A percentile compares a stretch with the other conserved stretches of the same genome.
phyloP scores from a whole-genome alignment of 2,888 invertebrate genomes.

The Charanyca ferruginea region DNA sequence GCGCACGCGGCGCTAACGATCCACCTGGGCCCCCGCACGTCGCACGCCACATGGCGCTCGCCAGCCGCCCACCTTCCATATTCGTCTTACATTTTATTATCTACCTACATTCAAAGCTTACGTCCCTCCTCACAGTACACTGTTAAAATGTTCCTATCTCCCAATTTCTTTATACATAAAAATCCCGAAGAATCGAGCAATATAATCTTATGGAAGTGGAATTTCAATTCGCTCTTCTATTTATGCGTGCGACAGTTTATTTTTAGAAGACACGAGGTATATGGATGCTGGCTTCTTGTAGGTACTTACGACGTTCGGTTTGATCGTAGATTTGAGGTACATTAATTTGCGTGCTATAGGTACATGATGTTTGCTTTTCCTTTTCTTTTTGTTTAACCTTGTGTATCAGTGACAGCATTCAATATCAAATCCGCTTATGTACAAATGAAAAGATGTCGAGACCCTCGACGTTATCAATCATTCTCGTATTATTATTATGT shows the following conservation, averaged over 20 bases:
- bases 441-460: constrained; percentile 51
- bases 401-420: constrained; percentile 44
- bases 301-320: constrained; percentile 22
- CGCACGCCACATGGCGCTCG: constrained; percentile 22
- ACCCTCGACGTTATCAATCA: constrained; percentile 56
- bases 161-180: constrained; percentile 59
- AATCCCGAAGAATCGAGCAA: constrained; percentile 56
- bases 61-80: constrained; percentile 57
- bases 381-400: constrained; percentile 32
- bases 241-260: constrained; percentile 52
- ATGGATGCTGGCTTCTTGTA: constrained; percentile 35
- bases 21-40: constrained; percentile 25
- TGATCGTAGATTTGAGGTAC: constrained; percentile 34
- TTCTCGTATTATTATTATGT: constrained; percentile 48
- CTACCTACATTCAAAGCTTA: constrained; percentile 52
- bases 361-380: constrained; percentile 26
- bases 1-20: constrained; percentile 61
- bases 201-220: constrained; percentile 56
- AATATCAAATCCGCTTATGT: constrained; percentile 54
- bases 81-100: constrained; percentile 57
- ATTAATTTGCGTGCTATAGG: constrained; percentile 26
- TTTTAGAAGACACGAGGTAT: constrained; percentile 42
- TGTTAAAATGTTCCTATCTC: constrained; percentile 54
- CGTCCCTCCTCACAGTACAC: constrained; percentile 44
- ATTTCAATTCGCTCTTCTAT: constrained; percentile 56